Evolutionary conservation across 2,888 invertebrate species (phyloP), one percentile per base, ranked within the genome.

Genomic region (Cryptus viduatorius): DNA sequence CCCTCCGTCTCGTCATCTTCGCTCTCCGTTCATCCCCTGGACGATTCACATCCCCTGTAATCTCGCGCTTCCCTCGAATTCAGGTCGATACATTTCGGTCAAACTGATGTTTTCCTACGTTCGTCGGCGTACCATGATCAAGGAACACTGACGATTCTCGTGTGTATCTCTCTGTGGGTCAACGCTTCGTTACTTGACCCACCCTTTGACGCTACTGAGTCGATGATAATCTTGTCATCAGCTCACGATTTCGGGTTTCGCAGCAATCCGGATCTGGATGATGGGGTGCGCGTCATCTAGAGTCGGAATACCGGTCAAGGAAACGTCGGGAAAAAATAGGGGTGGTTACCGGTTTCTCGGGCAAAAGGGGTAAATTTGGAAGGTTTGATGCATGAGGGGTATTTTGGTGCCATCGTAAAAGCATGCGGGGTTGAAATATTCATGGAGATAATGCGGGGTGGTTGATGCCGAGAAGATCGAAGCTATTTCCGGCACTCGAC

Each of bases 51-150:
- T 68, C 8, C 24, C 24, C 48, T 75, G 68, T 61, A 73, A 69
- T 75, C 68, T 42, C 10, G 50, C 37, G 59, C 61, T 16, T 75
- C 19, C 59, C 37, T 64, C 65, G 44, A 76, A 76, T 76, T 14
- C 19, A 5, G 42, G 37, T 65, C 72, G 53, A 81, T 75, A 71
- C 42, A 53, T 53, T 69, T 56, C 59, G 42, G n/a, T 46, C 59
- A 61, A 65, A 53, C 42, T 48, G 31, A 69, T 68, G 75, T 68
- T 80, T 75, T 61, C 42, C 50, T 48, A 48, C 37, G 31, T 37
- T 37, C 19, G 68, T 68, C 46, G 59, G 73, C 10, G 24, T 56
- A 10, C 19, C 50, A 65, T 73, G 73, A 68, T 75, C 59, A 73
- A 37, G 48, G 48, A 42, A 16, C n/a, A 59, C 68, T 42, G 29